Conservation (phyloP, 2,797 vertebrate species). For the Sphaeramia orbicularis region DNA sequence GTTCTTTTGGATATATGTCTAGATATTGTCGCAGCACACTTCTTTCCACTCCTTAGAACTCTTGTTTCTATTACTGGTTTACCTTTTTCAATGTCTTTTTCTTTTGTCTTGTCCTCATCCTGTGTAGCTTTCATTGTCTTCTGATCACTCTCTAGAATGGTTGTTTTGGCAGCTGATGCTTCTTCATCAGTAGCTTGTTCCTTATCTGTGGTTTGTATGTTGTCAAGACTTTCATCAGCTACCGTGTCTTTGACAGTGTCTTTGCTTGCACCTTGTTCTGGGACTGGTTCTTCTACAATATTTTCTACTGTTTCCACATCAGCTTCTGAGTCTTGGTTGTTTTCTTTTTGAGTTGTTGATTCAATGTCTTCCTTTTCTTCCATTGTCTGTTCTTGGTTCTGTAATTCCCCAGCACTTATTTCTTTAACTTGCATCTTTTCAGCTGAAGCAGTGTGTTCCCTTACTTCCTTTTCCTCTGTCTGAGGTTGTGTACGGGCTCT, state of each 20-base stretch:
- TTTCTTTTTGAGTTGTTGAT: conserved; percentile 72
- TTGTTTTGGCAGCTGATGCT: conserved; percentile 70
- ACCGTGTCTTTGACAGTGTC: background rate
- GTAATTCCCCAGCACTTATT: too few relatives aligned
- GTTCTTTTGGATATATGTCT: background rate
- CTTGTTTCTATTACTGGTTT: conserved; percentile 1
- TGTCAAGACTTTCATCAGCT: background rate
- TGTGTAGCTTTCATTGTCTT: conserved; percentile 82
- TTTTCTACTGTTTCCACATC: background rate
- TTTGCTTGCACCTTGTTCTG: conserved; percentile 32
- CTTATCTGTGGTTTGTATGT: background rate
- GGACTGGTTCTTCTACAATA: too few relatives aligned
- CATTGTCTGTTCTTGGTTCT: too few relatives aligned
- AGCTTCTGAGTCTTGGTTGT: conserved; percentile 35
- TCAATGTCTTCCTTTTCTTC: too few relatives aligned
- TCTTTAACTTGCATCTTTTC: too few relatives aligned
- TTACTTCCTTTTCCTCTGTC: conserved; percentile 8
- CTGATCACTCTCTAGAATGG: conserved; percentile 83
- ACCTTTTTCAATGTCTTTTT: conserved; percentile 11
- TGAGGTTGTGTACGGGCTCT: conserved; percentile 5
- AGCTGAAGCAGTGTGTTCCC: background rate
- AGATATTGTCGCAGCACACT: background rate
- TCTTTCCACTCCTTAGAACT: conserved; percentile 9
- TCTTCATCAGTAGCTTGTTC: too few relatives aligned
- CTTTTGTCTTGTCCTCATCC: background rate